Conservation (phyloP, 2,888 invertebrate genomes). For the Drosophila pseudotalamancana region DNA sequence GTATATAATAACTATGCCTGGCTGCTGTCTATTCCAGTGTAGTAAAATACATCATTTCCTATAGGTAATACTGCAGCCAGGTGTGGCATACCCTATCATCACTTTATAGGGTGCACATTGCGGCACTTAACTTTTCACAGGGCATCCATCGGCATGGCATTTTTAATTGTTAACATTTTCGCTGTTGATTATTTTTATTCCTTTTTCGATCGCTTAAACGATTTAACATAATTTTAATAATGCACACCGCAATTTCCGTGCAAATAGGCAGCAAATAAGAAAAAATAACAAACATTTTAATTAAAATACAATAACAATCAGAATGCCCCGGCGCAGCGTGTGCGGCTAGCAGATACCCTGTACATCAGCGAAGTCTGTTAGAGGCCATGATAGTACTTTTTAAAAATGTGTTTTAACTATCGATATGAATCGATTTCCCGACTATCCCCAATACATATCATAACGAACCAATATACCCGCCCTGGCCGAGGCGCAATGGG, state of each 20-base stretch:
- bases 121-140: no score
- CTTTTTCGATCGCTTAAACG: conserved; percentile 8
- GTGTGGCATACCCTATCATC: no score
- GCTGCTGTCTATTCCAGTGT: no score
- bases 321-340: not conserved
- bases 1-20: no score
- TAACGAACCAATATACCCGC: not conserved
- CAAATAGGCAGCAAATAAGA: conserved; percentile 40
- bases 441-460: no score
- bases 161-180: no score
- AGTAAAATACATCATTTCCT: no score
- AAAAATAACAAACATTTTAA: conserved; percentile 63
- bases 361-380: not conserved
- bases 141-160: not conserved
- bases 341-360: not conserved
- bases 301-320: conserved; percentile 60
- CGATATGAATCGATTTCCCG: no score
- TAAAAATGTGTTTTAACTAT: no score
- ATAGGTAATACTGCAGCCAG: no score
- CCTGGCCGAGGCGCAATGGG: not conserved
- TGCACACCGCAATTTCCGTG: conserved; percentile 30
- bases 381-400: no score
- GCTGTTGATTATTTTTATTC: not conserved
- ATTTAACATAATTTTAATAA: conserved; percentile 37
- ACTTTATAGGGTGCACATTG: no score